Evolutionary conservation across 2,113 vertebrate genomes (phyloP), one percentile per base, ranked within the genome.

Genomic region (Ochotona curzoniae): DNA sequence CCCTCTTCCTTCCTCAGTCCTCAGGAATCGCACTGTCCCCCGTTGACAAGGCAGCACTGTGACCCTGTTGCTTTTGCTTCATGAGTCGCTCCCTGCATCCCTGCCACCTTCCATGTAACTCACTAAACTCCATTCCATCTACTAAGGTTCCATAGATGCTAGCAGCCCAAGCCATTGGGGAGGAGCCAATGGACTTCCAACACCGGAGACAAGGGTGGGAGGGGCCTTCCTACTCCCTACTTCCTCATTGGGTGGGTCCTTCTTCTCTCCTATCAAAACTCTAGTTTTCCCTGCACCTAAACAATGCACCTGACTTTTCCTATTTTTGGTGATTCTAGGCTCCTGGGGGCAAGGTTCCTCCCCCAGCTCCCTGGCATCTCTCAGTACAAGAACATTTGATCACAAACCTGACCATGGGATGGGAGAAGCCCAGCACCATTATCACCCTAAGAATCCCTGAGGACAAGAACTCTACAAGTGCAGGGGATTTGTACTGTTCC

Each of bases 31-130:
- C 15, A 14, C 5, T 57, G 66, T 35, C 11, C 23, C 30, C 63
- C 28, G 21, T 23, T n/a, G 93, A 73, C 67, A 21, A 78, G 54
- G 87, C 69, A 49, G 51, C 38, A 54, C 79, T 15, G 17, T 67
- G 66, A 78, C 81, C 80, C 71, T 44, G n/a, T 83, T 79, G 61
- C 90, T 91, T 76, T 60, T 26, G 6, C 23, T 81, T 88, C 94
- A 93, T 91, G 89, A 94, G 94, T 93, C 93, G 93, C 84, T 95
- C 84, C 81, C 57, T 93, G 44, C 66, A 83, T 57, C 63, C 71
- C 83, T 85, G 91, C 79, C 94, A 76, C 79, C 75, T 57, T 64
- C 87, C 75, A 54, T 83, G 84, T 25, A 60, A 79, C 76, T 71
- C 80, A 60, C 83, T 94, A 74, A 82, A 83, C 61, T 86, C 89